Evolutionary conservation across 1,140 invertebrate genomes (phyloP), one percentile per base, ranked within the genome.

Genomic region (Aphaenogaster floridana): DNA sequence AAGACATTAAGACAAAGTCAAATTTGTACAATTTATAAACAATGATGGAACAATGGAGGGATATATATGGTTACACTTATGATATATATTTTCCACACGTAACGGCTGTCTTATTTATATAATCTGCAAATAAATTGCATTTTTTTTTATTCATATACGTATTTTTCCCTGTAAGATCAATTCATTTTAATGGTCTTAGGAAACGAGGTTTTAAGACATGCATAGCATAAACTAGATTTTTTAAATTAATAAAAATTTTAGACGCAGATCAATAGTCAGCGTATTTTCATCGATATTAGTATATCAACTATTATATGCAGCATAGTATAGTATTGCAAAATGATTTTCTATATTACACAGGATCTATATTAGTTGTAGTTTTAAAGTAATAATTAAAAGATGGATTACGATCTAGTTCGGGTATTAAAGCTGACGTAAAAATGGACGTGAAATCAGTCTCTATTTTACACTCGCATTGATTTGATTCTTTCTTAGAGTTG

Each of bases 391-490:
- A 52, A 72, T 86, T 83, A 81, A 83, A 86, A 61, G 52, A 72
- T 83, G 64, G n/a, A 83, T 76, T 80, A 80, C 28, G 64, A 59
- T 50, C 42, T 83, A 83, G 6, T 74, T 59, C 42, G 9, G 69
- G n/a, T 83, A 83, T 84, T 84, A 84, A 84, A 84, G 69, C 80
- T 84, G 69, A 84, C 54, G 80, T 84, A 76, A 84, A 61, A 84
- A 84, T 84, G 54, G 80, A 74, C 54, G 69, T 86, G n/a, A 88
- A 91, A 90, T 86, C 89, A 90, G 88, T 87, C 89, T 90, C 86
- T 91, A 72, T 59, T 78, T 78, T 86, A 86, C 39, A 86, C 36
- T 86, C 57, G 13, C 45, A 61, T 74, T 57, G 68, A 86, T 81
- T 69, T 81, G 63, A 76, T 80, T 54, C 69, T 54, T 63, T n/a